Percentiles rank a stretch among this genome's conserved stretches.
phyloP scores from a whole-genome alignment of 2,888 invertebrate genomes.

The Bugula neritina region DNA sequence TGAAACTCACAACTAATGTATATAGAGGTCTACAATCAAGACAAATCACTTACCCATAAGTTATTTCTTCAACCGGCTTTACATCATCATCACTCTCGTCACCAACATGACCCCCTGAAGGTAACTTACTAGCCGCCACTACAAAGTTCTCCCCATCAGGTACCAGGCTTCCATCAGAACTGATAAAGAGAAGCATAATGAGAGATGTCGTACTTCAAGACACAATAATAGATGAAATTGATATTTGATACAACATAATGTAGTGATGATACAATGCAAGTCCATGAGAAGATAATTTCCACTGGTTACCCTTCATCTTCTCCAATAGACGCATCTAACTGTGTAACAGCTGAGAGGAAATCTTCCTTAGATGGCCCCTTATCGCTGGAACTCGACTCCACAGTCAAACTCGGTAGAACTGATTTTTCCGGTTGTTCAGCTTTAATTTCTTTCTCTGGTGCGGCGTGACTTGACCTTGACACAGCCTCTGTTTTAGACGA shows the following conservation, averaged over 20 bases:
- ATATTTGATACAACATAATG: too few species aligned
- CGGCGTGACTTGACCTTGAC: too few species aligned
- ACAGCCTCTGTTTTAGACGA: too few species aligned
- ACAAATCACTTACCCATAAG: constrained; percentile 11
- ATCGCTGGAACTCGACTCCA: neutral
- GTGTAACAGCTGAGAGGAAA: neutral
- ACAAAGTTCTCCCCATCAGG: constrained; percentile 25
- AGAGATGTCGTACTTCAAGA: too few species aligned
- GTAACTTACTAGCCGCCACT: constrained; percentile 21
- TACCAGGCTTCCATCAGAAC: constrained; percentile 22
- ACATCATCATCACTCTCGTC: neutral
- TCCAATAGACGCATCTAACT: neutral
- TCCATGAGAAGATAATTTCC: too few species aligned
- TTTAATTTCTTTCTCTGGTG: too few species aligned
- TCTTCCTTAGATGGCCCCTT: neutral
- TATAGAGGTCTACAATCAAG: too few species aligned
- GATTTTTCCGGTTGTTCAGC: too few species aligned
- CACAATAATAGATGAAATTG: too few species aligned
- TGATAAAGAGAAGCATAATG: neutral
- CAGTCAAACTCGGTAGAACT: too few species aligned
- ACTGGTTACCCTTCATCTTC: constrained; percentile 11
- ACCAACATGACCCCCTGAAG: neutral
- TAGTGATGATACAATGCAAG: too few species aligned
- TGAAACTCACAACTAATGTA: too few species aligned
- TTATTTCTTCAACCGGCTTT: constrained; percentile 15